A percentile compares a stretch with the other conserved stretches of the same genome.
Evolutionary conservation across 2,888 invertebrate genomes (phyloP).

Genomic region (Cryptocephalus moraei): DNA sequence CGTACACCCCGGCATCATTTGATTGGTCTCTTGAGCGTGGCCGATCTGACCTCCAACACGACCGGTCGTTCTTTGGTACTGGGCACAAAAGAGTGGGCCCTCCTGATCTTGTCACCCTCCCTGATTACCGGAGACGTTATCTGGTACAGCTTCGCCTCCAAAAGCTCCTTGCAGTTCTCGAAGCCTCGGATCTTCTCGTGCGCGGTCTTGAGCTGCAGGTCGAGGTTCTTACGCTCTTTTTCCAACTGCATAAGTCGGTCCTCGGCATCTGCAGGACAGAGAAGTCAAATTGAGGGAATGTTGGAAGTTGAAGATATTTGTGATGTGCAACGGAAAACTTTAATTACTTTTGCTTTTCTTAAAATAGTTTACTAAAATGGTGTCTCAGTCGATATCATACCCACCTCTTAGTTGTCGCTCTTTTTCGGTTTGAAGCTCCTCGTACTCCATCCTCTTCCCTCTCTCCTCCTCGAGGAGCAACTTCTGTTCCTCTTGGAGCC

Average conservation of each 20-base stretch:
- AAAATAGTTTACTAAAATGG: neutral
- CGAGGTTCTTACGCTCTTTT: slow-evolving; percentile 56
- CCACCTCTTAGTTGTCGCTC: slow-evolving; percentile 58
- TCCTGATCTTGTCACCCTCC: slow-evolving; percentile 50
- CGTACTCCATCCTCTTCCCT: slow-evolving; percentile 63
- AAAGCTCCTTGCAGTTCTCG: slow-evolving; percentile 50
- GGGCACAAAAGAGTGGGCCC: slow-evolving; percentile 61
- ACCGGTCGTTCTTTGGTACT: slow-evolving; percentile 48
- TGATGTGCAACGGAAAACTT: too few relatives aligned
- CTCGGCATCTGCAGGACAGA: slow-evolving; percentile 52
- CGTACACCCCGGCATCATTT: slow-evolving; percentile 17
- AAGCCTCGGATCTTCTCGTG: slow-evolving; percentile 58
- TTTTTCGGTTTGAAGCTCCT: slow-evolving; percentile 59
- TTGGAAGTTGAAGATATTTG: too few relatives aligned
- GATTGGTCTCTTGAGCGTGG: slow-evolving; percentile 27
- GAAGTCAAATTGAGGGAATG: too few relatives aligned
- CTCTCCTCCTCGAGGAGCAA: slow-evolving; percentile 63
- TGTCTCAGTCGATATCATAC: neutral
- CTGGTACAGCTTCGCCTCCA: slow-evolving; percentile 46
- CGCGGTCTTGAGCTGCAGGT: slow-evolving; percentile 58
- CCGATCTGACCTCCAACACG: slow-evolving; percentile 33
- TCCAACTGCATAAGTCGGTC: slow-evolving; percentile 58
- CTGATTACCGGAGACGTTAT: slow-evolving; percentile 42
- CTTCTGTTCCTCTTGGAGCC: slow-evolving; percentile 67
- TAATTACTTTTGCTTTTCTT: too few relatives aligned